phyloP scores from a whole-genome alignment of 1,140 invertebrate species.

The Oncopodura yosiiana region DNA sequence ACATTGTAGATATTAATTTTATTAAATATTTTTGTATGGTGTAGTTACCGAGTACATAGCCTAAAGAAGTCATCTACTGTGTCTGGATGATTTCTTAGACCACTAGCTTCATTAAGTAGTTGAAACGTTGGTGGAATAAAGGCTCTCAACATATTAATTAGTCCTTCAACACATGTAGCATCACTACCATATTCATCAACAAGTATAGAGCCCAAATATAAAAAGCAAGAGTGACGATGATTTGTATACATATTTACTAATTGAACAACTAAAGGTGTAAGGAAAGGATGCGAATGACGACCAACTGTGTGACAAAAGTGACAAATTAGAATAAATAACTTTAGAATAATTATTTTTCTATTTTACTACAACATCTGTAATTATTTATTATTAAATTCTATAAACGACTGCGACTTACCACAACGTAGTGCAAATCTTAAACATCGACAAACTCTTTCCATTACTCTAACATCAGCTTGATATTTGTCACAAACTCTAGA shows the following conservation, averaged over 20 bases:
- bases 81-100: conserved; percentile 84
- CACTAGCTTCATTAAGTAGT: conserved; percentile 59
- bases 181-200: conserved; percentile 85
- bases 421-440: conserved; percentile 81
- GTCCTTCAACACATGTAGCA: conserved; percentile 55
- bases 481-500: conserved; percentile 66
- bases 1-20: not conserved
- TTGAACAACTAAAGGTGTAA: conserved; percentile 71
- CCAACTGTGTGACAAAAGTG: too few species aligned
- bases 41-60: conserved; percentile 58
- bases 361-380: too few species aligned
- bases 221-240: conserved; percentile 84
- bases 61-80: conserved; percentile 96
- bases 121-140: conserved; percentile 76
- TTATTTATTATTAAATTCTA: too few species aligned
- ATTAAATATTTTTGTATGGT: not conserved
- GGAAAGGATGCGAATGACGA: conserved; percentile 60
- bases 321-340: too few species aligned
- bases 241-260: conserved; percentile 72
- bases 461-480: conserved; percentile 69
- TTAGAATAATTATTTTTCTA: too few species aligned
- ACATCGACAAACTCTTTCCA: conserved; percentile 84
- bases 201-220: conserved; percentile 88
- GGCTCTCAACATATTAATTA: conserved; percentile 77
- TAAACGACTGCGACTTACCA: too few species aligned